phyloP scores from a whole-genome alignment of 2,888 invertebrate genomes.

The Sarcophaga rosellei region DNA sequence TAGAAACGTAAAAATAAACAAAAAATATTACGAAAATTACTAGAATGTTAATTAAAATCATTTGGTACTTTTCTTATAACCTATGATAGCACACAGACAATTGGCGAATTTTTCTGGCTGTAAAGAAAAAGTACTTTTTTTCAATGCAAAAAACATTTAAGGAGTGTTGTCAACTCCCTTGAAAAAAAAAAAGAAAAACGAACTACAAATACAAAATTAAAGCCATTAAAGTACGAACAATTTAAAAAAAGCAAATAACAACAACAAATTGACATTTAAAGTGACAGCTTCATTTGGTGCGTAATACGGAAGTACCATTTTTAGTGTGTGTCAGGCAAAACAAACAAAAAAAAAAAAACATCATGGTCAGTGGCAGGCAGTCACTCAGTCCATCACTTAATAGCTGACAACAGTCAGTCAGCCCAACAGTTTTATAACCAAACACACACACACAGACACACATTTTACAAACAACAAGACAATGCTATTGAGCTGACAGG shows the following conservation, averaged over 20 bases:
- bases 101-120: background rate
- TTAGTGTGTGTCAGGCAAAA: constrained; percentile 34
- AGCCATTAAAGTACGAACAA: background rate
- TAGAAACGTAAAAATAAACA: too few species aligned
- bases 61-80: too few species aligned
- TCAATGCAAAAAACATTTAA: constrained; percentile 3
- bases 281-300: constrained; percentile 75
- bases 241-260: constrained; percentile 5
- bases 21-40: too few species aligned
- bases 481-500: background rate
- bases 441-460: background rate
- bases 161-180: background rate
- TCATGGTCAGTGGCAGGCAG: constrained; percentile 54
- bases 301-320: constrained; percentile 70
- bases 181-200: background rate
- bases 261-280: constrained; percentile 75
- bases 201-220: constrained; percentile 11
- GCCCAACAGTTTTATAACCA: too few species aligned
- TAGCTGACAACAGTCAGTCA: background rate
- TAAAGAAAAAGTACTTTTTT: background rate
- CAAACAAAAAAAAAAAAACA: constrained; percentile 4
- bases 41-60: too few species aligned
- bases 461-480: background rate
- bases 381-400: constrained; percentile 39
- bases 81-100: too few species aligned